These are phyloP conservation scores for Pseudopleuronectes americanus DNA, from an alignment of 2,797 vertebrate genomes.

Conservation along the genomic window DNA sequence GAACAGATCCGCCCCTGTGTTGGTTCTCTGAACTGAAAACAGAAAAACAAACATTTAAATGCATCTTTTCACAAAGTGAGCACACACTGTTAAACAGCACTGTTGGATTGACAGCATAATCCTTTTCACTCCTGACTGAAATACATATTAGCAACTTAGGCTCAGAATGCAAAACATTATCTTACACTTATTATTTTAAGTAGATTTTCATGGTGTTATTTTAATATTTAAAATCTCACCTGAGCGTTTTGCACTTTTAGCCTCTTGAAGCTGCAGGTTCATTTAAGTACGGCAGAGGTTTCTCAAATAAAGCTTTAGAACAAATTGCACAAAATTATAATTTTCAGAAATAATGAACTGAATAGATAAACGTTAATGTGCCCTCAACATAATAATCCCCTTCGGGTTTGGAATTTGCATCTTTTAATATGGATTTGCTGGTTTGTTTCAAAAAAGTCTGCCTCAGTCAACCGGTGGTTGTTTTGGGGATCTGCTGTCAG, in stretches of 20 bases:
- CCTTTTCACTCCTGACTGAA: not conserved
- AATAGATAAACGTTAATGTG: conserved; percentile 47
- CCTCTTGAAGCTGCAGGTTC: conserved; percentile 26
- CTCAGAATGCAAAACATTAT: conserved; percentile 20
- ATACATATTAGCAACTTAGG: conserved; percentile 9
- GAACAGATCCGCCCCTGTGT: not conserved
- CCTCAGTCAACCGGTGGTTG: conserved; percentile 38
- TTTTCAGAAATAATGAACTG: conserved; percentile 43
- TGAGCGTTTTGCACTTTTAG: conserved; percentile 14
- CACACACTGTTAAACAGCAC: conserved; percentile 3
- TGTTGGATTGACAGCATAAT: conserved; percentile 13
- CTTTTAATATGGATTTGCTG: conserved; percentile 45
- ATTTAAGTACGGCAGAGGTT: conserved; percentile 12
- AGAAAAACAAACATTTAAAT: conserved; percentile 19
- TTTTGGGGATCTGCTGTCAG: conserved; percentile 36
- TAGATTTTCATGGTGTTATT: conserved; percentile 5
- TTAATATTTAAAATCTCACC: conserved; percentile 19
- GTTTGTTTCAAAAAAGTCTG: conserved; percentile 19
- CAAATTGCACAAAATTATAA: conserved; percentile 45
- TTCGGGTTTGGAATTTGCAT: conserved; percentile 41
- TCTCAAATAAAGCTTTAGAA: conserved; percentile 13
- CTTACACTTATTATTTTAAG: not conserved
- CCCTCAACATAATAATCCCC: conserved; percentile 32
- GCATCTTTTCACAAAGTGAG: conserved; percentile 12
- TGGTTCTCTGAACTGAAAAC: not conserved